These are phyloP conservation scores for Cephalopterus ornatus DNA, from an alignment of 2,113 vertebrate genomes.

Conservation along the genomic window DNA sequence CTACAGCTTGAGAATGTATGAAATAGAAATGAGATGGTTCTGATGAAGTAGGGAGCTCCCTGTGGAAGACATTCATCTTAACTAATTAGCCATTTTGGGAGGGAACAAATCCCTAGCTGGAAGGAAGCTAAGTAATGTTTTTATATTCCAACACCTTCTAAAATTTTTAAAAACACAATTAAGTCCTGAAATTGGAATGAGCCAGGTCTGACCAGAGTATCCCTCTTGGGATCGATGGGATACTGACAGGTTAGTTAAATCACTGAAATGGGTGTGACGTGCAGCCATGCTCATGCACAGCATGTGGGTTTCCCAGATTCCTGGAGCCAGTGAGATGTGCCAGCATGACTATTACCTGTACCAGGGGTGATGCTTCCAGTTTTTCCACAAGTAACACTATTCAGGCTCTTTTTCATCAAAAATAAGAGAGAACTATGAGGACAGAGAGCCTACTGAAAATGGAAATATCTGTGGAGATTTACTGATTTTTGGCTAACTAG, in stretches of 20 bases:
- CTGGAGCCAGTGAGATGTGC: not conserved
- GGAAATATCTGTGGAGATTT: not conserved
- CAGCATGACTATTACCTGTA: not conserved
- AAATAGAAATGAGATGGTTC: not conserved
- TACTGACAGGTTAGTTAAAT: not conserved
- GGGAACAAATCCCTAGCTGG: not conserved
- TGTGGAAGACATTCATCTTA: not conserved
- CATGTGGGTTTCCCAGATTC: not conserved
- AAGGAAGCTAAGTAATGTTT: not conserved
- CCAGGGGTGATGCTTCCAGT: not conserved
- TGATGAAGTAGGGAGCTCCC: not conserved
- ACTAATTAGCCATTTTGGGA: constrained; percentile 1
- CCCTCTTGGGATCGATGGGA: not conserved
- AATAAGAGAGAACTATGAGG: not conserved
- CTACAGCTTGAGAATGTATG: not conserved
- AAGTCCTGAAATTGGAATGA: not conserved
- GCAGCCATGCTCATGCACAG: not conserved
- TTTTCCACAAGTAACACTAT: not conserved
- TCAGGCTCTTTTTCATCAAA: not conserved
- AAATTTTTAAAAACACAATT: not conserved
- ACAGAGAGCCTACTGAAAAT: not conserved
- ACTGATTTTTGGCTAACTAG: not conserved
- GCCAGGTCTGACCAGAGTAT: not conserved
- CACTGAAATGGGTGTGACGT: not conserved
- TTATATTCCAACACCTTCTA: not conserved